Conservation (phyloP, 2,797 vertebrate genomes). For the Poliocrania exsul region DNA sequence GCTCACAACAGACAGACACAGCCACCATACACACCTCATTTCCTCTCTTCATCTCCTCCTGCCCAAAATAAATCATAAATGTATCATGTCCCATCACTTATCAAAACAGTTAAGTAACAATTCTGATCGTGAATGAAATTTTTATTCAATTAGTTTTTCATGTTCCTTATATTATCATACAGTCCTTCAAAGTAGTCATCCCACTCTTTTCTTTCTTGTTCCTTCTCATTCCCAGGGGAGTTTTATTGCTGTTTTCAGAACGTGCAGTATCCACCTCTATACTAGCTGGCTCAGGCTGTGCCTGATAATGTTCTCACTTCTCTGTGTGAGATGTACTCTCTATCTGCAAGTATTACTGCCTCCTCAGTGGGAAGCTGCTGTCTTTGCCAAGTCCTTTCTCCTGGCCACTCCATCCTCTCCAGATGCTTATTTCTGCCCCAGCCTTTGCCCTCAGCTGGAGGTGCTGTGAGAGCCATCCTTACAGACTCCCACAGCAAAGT, state of each 20-base stretch:
- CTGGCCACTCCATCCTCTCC: neutral
- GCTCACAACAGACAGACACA: neutral
- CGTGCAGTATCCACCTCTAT: neutral
- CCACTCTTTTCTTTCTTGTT: neutral
- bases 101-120: neutral
- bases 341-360: neutral
- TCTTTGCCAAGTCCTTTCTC: neutral
- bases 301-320: neutral
- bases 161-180: neutral
- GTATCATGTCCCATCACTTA: neutral
- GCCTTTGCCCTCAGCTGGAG: neutral
- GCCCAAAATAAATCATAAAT: neutral
- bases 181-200: neutral
- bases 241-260: neutral
- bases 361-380: neutral
- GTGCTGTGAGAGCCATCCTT: neutral
- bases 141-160: neutral
- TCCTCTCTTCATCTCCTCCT: neutral
- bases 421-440: neutral
- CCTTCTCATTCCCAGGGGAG: neutral
- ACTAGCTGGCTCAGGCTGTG: neutral
- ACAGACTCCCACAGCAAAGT: fast-evolving
- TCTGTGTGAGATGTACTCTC: neutral
- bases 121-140: neutral
- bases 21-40: neutral